Evolutionary conservation across 2,113 vertebrate genomes (phyloP), one percentile per base, ranked within the genome.

Genomic region (Barbus barbus): DNA sequence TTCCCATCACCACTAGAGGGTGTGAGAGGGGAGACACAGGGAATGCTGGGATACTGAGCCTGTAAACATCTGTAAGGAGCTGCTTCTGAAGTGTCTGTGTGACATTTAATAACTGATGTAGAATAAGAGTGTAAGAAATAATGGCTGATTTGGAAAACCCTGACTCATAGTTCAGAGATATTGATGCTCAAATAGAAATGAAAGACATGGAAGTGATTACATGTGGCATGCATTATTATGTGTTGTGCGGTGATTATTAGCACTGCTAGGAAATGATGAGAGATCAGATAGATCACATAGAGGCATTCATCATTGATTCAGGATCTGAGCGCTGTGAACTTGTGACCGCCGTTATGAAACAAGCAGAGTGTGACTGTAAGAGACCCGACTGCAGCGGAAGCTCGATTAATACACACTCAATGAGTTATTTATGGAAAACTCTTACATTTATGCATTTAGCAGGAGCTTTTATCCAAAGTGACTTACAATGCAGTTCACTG

Each of bases 11-110:
- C 60, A 63, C 60, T 63, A 28, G 61, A 65, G 61, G 26, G 61
- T 18, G 26, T 63, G 60, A 63, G 60, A 16, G 60, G 2, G 16
- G 60, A 28, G 26, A 61, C 60, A 16, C 61, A 63, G 13, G 61
- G 61, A 31, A 65, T 65, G 61, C 61, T 65, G 61, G 26, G 61
- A 65, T n/a, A n/a, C n/a, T n/a, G n/a, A n/a, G n/a, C n/a, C n/a
- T n/a, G n/a, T n/a, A n/a, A 16, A 63, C 13, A 1, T 26, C 26
- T 61, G 58, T 26, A 1, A 58, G 22, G 53, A 58, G 53, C 2
- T 2, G 20, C 22, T 58, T 58, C 53, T 58, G 53, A 61, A 61
- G 24, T 14, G 58, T 14, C 24, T 61, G n/a, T 60, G 11, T 26
- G 26, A 28, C 60, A 31, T 65, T 31, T 65, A 28, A 31, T 65